These are phyloP conservation scores for Epistrophe grossulariae DNA, from an alignment of 2,888 invertebrate genomes.

Conservation along the genomic window DNA sequence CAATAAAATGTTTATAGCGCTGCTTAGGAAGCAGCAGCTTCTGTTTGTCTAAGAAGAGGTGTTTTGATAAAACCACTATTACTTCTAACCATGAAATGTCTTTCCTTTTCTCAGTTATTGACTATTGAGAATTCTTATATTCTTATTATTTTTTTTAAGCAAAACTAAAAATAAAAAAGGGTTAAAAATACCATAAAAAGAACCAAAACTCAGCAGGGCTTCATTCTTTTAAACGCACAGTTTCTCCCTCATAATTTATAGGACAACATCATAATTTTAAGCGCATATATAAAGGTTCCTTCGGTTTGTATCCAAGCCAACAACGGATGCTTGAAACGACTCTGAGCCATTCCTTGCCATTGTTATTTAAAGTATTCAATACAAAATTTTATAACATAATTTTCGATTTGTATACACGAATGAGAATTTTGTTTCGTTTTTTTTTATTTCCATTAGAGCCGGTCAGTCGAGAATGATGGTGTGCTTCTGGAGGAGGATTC, in stretches of 20 bases:
- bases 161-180: constrained; percentile 22
- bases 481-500: constrained; percentile 67
- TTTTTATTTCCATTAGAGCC: background rate
- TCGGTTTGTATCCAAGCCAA: background rate
- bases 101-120: constrained; percentile 12
- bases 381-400: constrained; percentile 73
- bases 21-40: constrained; percentile 67
- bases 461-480: background rate
- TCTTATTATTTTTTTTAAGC: background rate
- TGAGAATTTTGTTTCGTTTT: background rate
- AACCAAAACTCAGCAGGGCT: constrained; percentile 28
- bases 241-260: constrained; percentile 34
- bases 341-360: constrained; percentile 37
- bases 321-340: background rate
- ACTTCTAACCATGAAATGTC: constrained; percentile 33
- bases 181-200: constrained; percentile 52
- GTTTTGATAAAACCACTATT: constrained; percentile 52
- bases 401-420: constrained; percentile 65
- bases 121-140: constrained; percentile 15
- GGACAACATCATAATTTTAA: constrained; percentile 29
- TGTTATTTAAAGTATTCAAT: constrained; percentile 64
- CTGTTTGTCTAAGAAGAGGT: constrained; percentile 49
- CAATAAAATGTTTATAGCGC: constrained; percentile 57
- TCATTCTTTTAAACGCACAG: constrained; percentile 36
- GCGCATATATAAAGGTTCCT: constrained; percentile 8